Evolutionary conservation across 2,888 invertebrate species (phyloP).

Genomic region (Eupithecia insigniata): DNA sequence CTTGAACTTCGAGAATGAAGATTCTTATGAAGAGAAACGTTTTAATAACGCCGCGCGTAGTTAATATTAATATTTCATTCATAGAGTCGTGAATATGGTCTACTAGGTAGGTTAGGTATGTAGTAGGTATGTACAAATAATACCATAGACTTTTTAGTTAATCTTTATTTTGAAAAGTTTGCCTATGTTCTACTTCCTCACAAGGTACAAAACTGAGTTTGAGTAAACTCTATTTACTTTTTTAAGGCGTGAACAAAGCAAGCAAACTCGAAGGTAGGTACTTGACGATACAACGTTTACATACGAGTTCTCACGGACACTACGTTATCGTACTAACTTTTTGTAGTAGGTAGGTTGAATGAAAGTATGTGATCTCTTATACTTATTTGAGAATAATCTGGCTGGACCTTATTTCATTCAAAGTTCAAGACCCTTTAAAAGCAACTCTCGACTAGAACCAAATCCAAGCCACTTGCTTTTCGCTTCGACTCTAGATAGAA

Average conservation of each 20-base stretch:
- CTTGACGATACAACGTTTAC: constrained; percentile 57
- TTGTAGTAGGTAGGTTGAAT: constrained; percentile 44
- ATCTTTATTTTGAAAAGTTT: not conserved
- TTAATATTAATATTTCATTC: not conserved
- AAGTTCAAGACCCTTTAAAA: constrained; percentile 44
- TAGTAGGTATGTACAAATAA: too few relatives aligned
- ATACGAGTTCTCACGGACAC: constrained; percentile 73
- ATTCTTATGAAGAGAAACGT: too few relatives aligned
- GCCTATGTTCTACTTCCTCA: not conserved
- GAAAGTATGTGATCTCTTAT: constrained; percentile 61
- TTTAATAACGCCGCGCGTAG: too few relatives aligned
- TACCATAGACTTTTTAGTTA: too few relatives aligned
- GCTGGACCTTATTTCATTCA: constrained; percentile 43
- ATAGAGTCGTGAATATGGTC: too few relatives aligned
- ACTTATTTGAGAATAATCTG: not conserved
- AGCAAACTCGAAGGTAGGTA: constrained; percentile 61
- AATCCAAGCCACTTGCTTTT: too few relatives aligned
- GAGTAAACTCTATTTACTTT: constrained; percentile 72
- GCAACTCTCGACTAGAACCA: constrained; percentile 55
- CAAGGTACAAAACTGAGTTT: constrained; percentile 22
- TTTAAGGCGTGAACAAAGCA: constrained; percentile 65
- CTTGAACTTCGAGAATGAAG: too few relatives aligned
- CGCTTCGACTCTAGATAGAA: too few relatives aligned
- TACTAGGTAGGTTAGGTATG: not conserved
- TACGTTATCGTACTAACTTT: constrained; percentile 63